Evolutionary conservation across 2,113 vertebrate genomes (phyloP).

Genomic region (Shinisaurus crocodilurus): DNA sequence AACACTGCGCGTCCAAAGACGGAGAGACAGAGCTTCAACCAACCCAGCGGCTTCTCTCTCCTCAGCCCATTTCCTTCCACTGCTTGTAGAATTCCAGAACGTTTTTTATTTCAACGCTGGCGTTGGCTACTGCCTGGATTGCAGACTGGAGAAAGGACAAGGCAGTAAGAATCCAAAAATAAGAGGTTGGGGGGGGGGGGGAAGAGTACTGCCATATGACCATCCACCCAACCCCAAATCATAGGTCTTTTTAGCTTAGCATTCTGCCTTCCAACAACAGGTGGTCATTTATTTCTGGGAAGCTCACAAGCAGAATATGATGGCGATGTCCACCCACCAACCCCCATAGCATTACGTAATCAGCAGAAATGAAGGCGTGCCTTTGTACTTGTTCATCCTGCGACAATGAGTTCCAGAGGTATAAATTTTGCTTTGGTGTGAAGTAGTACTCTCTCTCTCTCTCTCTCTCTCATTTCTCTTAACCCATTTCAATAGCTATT

Average conservation of each 20-base stretch:
- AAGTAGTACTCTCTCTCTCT: not conserved
- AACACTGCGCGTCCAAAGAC: conserved; percentile 59
- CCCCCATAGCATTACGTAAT: no score
- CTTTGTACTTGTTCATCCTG: not conserved
- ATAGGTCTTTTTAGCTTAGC: not conserved
- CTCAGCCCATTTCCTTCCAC: conserved; percentile 99
- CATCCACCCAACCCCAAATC: not conserved
- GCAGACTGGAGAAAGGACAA: conserved; percentile 78
- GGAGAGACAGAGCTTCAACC: conserved; percentile 71
- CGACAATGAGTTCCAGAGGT: not conserved
- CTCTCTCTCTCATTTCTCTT: not conserved
- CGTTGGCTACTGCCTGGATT: conserved; percentile 84
- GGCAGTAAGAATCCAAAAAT: not conserved
- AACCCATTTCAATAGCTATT: not conserved
- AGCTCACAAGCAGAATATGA: not conserved
- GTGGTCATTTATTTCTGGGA: not conserved
- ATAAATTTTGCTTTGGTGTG: not conserved
- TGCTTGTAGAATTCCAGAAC: conserved; percentile 95
- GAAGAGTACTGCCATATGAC: not conserved
- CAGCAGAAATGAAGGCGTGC: not conserved
- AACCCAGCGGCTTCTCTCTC: conserved; percentile 37
- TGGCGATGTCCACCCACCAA: not conserved
- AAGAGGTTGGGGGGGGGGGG: not conserved
- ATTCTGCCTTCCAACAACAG: not conserved
- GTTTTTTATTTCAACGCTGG: conserved; percentile 93